phyloP scores from a whole-genome alignment of 2,113 vertebrate species.

The Numenius arquata region DNA sequence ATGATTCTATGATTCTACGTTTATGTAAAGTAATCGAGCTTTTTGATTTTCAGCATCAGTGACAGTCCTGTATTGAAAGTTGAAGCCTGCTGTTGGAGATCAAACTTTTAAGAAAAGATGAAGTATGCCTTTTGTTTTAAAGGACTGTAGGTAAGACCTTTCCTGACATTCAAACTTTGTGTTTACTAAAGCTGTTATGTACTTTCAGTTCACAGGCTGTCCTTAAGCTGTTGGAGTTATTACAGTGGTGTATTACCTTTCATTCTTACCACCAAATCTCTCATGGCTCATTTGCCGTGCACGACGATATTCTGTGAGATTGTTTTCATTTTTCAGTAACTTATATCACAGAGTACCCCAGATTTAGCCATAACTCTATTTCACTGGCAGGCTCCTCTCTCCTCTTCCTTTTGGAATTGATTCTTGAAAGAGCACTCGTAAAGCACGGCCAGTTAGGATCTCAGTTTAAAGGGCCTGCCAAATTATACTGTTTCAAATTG shows the following conservation, averaged over 20 bases:
- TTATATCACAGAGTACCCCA: not conserved
- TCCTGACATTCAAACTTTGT: not conserved
- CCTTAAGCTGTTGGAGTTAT: conserved; percentile 25
- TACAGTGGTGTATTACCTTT: not conserved
- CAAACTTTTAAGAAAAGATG: not conserved
- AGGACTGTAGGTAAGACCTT: not conserved
- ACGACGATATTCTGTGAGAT: not conserved
- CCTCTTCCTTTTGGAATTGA: not conserved
- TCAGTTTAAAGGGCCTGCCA: not conserved
- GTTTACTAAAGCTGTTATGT: not conserved
- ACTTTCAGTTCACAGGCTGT: not conserved
- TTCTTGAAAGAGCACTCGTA: not conserved
- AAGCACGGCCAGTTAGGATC: not conserved
- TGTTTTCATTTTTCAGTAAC: conserved; percentile 52
- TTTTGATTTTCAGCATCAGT: not conserved
- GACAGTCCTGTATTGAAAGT: not conserved
- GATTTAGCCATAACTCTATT: not conserved
- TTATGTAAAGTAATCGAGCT: not conserved
- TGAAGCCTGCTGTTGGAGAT: not conserved
- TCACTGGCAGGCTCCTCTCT: not conserved
- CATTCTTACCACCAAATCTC: not conserved
- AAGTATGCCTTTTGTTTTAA: not conserved
- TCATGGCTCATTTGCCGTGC: not conserved
- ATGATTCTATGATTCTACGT: not conserved
- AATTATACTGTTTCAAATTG: not conserved